Percentiles rank a stretch among this genome's conserved stretches.
phyloP scores from a whole-genome alignment of 1,140 invertebrate species.

The Cryptotermes secundus region DNA sequence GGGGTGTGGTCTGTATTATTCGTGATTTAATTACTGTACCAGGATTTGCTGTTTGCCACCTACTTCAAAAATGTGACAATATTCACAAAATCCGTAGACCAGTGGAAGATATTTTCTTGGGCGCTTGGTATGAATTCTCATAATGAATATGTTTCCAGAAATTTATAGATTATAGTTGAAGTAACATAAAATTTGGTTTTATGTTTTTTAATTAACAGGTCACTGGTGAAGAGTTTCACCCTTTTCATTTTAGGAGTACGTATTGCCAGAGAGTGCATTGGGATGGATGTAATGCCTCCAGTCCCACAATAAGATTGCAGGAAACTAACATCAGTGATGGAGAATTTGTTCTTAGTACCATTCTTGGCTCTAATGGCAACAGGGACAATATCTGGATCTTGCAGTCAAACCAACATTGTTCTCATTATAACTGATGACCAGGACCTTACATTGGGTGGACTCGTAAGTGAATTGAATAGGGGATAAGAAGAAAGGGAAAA shows the following conservation, averaged over 20 bases:
- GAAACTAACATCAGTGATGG: neutral
- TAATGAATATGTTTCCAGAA: too few relatives aligned
- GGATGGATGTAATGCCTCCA: constrained; percentile 38
- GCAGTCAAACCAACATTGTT: constrained; percentile 66
- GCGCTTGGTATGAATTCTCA: too few relatives aligned
- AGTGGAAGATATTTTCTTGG: too few relatives aligned
- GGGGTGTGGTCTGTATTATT: too few relatives aligned
- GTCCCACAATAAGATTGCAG: neutral
- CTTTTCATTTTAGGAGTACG: constrained; percentile 37
- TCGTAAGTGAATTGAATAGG: constrained; percentile 59
- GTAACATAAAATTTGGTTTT: too few relatives aligned
- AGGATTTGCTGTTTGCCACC: too few relatives aligned
- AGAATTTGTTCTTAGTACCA: neutral
- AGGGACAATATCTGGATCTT: neutral
- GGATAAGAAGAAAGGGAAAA: neutral
- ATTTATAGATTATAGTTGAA: too few relatives aligned
- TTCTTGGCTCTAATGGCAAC: neutral
- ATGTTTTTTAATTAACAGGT: constrained; percentile 32
- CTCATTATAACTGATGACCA: constrained; percentile 85
- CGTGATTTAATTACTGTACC: too few relatives aligned
- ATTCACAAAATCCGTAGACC: too few relatives aligned
- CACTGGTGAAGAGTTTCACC: constrained; percentile 37
- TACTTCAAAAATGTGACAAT: too few relatives aligned
- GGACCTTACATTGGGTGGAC: constrained; percentile 72
- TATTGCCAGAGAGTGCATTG: constrained; percentile 37